Base-by-base conservation (phyloP, 1,140 invertebrate genomes). In the Sarcophaga peregrina region DNA sequence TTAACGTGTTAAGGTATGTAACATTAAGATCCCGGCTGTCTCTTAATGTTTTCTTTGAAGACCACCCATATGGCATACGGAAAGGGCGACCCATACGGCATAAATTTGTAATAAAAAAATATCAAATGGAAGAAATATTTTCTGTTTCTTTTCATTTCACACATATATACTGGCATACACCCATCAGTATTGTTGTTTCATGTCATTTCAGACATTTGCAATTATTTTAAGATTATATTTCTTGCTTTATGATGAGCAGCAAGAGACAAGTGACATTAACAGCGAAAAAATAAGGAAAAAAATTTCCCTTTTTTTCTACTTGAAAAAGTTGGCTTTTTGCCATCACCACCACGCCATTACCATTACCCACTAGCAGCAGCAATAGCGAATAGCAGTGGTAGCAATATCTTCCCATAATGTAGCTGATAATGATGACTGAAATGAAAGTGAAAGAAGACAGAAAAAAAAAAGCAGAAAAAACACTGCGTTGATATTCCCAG, bases 151-250 rank as follows among this genome's bases (percentile, higher is more conserved):
- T 50, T 50, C 48, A 7, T 50, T 5, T 5, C 17, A 20, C 8
- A 68, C 0, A 8, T 68, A 68, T 8, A 68, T 68, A 20, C 15
- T 68, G 10, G 17, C 20, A 68, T 6, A 37, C 25, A 37, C 25
- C 1, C 25, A 37, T 37, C 25, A 37, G 25, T 37, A 37, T 68
- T 68, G 62, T 68, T 68, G 62, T 68, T 68, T 68, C 62, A 68
- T 68, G 62, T 68, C 62, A 68, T 68, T 68, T 68, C 62, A 68
- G 62, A 68, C 62, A 68, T 68, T 68, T 68, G 62, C 62, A 68
- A 68, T 68, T 68, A 68, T 68, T 68, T 68, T 68, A 68, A 68
- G 62, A 68, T 68, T 68, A 68, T 68, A 68, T 68, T 68, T 68
- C 62, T 68, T 25, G 62, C 15, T 68, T 68, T 68, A 68, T 68